phyloP scores from a whole-genome alignment of 2,113 vertebrate genomes.

The Nestor notabilis region DNA sequence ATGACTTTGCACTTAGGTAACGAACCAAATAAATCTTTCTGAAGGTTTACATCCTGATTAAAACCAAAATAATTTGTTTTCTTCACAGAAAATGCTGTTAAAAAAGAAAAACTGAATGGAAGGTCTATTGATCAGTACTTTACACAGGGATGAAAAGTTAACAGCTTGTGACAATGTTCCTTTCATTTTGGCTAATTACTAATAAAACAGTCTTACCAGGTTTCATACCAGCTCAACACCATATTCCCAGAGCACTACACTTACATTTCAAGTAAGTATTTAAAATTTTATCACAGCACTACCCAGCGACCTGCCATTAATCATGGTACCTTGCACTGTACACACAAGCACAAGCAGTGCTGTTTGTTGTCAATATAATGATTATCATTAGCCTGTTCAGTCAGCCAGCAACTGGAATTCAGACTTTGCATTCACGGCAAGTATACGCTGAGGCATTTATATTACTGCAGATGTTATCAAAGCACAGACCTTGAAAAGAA shows the following conservation, averaged over 20 bases:
- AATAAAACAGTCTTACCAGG: not conserved
- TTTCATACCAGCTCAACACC: not conserved
- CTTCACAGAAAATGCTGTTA: not conserved
- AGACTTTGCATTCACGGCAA: not conserved
- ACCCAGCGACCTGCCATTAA: not conserved
- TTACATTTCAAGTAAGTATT: not conserved
- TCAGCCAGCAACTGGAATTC: not conserved
- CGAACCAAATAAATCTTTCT: not conserved
- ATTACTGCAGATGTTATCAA: slow-evolving; percentile 37
- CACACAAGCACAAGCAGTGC: not conserved
- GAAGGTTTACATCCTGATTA: not conserved
- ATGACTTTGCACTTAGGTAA: not conserved
- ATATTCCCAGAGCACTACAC: not conserved
- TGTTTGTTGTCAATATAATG: not conserved
- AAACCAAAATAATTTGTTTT: not conserved
- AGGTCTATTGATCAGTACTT: not conserved
- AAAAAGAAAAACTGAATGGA: not conserved
- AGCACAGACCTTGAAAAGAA: slow-evolving; percentile 14
- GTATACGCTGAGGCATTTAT: not conserved
- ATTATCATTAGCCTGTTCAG: not conserved
- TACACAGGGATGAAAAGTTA: not conserved
- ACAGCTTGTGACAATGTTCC: fast-evolving
- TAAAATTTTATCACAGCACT: not conserved
- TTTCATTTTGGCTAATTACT: not conserved
- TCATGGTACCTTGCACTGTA: not conserved